Evolutionary conservation across 2,113 vertebrate genomes (phyloP), one percentile per base, ranked within the genome.

Genomic region (Thinocorus orbignyianus): DNA sequence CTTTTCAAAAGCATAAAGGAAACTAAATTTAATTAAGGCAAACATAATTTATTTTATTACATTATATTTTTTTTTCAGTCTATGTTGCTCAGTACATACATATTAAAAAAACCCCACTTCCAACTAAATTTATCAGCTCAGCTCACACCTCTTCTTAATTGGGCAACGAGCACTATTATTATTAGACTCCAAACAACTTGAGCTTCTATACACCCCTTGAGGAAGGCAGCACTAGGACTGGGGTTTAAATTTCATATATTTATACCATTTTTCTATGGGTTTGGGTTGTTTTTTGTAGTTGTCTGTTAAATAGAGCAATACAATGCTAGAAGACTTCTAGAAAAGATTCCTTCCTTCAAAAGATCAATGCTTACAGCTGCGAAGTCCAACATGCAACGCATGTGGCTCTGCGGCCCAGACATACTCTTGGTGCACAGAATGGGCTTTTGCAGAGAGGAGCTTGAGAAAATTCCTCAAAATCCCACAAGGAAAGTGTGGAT

Each of bases 1-100:
- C 99, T 99, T 97, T 79, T 48, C 74, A 25, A 79, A 95, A 95
- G 71, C 66, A 94, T n/a, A 91, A 94, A 86, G 88, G 78, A 91
- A 95, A 89, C 17, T 6, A 6, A 8, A 80, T 92, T 94, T 92
- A 88, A 86, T 92, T 78, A 17, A 80, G 69, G 93, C 30, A 57
- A 91, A 69, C 46, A 46, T 46, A 46, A 46, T 13, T 33, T 30
- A 8, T 44, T 22, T 22, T 33, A 13, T 13, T 28, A 25, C n/a
- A n/a, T n/a, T n/a, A n/a, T n/a, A 10, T 28, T 33, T 78, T 26
- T 55, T 52, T 64, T 84, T 79, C 39, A 86, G 22, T 83, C 30
- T 89, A 69, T 24, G 11, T 44, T 86, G 39, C 31, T 77, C 24
- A 86, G 33, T 14, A 83, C 15, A 23, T 26, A 88, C 46, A 65